Evolutionary conservation across 2,888 invertebrate species (phyloP).

Genomic region (Drosophila aldrichi): DNA sequence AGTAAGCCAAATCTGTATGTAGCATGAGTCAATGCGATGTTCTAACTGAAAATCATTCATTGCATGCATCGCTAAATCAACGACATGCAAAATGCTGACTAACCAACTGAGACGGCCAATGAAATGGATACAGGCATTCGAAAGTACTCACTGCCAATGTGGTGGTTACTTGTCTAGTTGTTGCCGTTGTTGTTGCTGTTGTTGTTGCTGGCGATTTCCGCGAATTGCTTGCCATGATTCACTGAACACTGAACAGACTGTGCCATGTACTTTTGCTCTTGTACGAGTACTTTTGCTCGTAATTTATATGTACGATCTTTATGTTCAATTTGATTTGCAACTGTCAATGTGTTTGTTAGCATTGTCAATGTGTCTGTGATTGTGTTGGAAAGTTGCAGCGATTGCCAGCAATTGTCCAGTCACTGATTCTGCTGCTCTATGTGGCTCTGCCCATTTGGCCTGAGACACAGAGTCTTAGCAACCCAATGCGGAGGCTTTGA

Average conservation of each 20-base stretch:
- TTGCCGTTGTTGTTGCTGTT: slow-evolving; percentile 15
- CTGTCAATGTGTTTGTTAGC: slow-evolving; percentile 68
- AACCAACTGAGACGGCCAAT: slow-evolving; percentile 66
- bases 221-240: slow-evolving; percentile 74
- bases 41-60: slow-evolving; percentile 45
- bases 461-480: slow-evolving; percentile 30
- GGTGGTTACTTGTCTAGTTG: slow-evolving; percentile 28
- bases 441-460: slow-evolving; percentile 4
- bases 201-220: slow-evolving; percentile 62
- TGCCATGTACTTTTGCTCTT: slow-evolving; percentile 45
- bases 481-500: slow-evolving; percentile 19
- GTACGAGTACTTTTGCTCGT: slow-evolving; percentile 45
- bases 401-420: slow-evolving; percentile 33
- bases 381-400: slow-evolving; percentile 68
- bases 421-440: slow-evolving; percentile 10
- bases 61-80: slow-evolving; percentile 51
- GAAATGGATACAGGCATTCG: slow-evolving; percentile 66
- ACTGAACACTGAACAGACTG: slow-evolving; percentile 69
- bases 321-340: slow-evolving; percentile 72
- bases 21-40: slow-evolving; percentile 33
- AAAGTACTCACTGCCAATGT: slow-evolving; percentile 60
- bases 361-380: slow-evolving; percentile 47
- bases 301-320: slow-evolving; percentile 75
- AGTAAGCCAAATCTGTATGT: slow-evolving; percentile 17
- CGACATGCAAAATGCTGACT: slow-evolving; percentile 66